Evolutionary conservation across 2,888 invertebrate genomes (phyloP), one percentile per base, ranked within the genome.

Genomic region (Mylabris sibirica): DNA sequence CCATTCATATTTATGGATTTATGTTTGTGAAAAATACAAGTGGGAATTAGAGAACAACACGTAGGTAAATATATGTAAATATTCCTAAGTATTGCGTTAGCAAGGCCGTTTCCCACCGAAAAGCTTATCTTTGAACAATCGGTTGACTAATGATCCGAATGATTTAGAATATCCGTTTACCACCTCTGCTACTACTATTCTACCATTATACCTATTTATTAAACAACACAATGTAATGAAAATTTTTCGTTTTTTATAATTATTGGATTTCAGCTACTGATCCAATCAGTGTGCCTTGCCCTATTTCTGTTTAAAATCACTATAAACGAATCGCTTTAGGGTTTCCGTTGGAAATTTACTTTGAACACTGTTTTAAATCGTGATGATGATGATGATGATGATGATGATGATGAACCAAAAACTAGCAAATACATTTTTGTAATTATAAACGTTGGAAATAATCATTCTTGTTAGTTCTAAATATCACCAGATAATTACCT

Each of bases 161-260:
- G 66, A 69, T 69, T 69, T 69, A 69, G 57, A 69, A 66, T 69
- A 69, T 69, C 69, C 66, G 69, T 65, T 44, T 61, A 44, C 11
- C 66, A 61, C 68, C 35, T 57, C 53, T 67, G 64, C 64, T 11
- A 30, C 44, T n/a, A 11, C n/a, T 17, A n/a, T n/a, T n/a, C n/a
- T n/a, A n/a, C n/a, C n/a, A n/a, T n/a, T n/a, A n/a, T n/a, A n/a
- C n/a, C n/a, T n/a, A n/a, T n/a, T n/a, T n/a, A n/a, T n/a, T n/a
- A n/a, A n/a, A n/a, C n/a, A n/a, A n/a, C n/a, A 14, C 66, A 59
- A 66, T 63, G 53, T 30, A 30, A 30, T 8, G 30, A 30, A 66
- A 66, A 66, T 12, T 44, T 66, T 69, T 63, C 38, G 22, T 66
- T 38, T 30, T 63, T 35, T 66, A 66, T 69, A 69, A 69, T 69